Base-by-base conservation (phyloP, 2,888 invertebrate genomes). In the Yponomeuta plumbellus region DNA sequence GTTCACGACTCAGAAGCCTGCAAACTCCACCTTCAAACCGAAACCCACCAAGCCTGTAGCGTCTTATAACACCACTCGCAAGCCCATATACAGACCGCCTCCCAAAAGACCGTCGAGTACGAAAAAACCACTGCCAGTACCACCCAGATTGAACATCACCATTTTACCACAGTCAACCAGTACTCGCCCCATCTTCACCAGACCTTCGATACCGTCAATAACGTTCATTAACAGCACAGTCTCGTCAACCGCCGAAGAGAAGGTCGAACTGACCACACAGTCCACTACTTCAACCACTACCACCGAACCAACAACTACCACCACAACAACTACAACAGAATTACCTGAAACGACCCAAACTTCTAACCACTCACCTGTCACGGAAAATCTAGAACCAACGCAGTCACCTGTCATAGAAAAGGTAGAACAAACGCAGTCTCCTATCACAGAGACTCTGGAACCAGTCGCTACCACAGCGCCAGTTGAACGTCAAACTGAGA, bases 121-220 rank as follows among this genome's bases (percentile, higher is more conserved):
- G 0, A 90, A 84, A 71, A 87, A 84, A 68, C 88, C 90, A 2
- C 73, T 89, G 64, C 87, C 88, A 1, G 83, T 81, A 11, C 89
- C 89, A 56, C 92, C 92, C 61, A 80, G 88, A 76, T 70, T 91
- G 65, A 91, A 91, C 64, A 91, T 91, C 62, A 88, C 88, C 1
- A 84, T 88, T 66, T 71, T 91, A 75, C 88, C 90, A 67, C 88
- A 87, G 71, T 80, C 84, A 21, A 85, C 88, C 11, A 87, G 88
- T 68, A 80, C 84, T 0, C 85, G 84, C 71, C 91, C 91, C 10
- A 71, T 76, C 66, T 86, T 84, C 65, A 84, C 86, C 0, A 77
- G 86, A 65, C 91, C 90, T 6, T 77, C 65, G 76, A 76, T 39
- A 5, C 74, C 83, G 11, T 77, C 82, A 0, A 88, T 90, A 17